A percentile compares a stretch with the other conserved stretches of the same genome.
phyloP scores from a whole-genome alignment of 2,888 invertebrate species.

The Napeogenes sylphis region DNA sequence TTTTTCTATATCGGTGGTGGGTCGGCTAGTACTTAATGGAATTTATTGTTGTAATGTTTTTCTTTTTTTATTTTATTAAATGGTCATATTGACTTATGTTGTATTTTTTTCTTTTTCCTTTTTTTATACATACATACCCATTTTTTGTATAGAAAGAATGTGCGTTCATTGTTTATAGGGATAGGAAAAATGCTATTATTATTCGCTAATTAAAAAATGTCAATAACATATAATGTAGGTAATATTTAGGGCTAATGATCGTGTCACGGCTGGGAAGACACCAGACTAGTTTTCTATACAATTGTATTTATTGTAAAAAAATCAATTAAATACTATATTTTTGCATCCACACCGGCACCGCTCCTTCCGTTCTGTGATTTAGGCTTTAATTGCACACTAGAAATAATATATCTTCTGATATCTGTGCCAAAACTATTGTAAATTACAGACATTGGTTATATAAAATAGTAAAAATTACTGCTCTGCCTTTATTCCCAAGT shows the following conservation, averaged over 20 bases:
- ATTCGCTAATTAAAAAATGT: constrained; percentile 61
- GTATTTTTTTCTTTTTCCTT: constrained; percentile 46
- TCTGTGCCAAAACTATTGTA: constrained; percentile 66
- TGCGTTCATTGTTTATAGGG: constrained; percentile 27
- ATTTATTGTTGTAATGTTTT: constrained; percentile 45
- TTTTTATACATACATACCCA: constrained; percentile 9
- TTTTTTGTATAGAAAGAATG: constrained; percentile 3
- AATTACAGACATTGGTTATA: constrained; percentile 34
- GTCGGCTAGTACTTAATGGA: constrained; percentile 55
- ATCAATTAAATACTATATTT: constrained; percentile 56
- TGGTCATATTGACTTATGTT: constrained; percentile 57
- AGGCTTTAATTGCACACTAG: constrained; percentile 64
- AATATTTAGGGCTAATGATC: constrained; percentile 44
- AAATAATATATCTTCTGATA: constrained; percentile 46
- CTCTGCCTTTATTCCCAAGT: constrained; percentile 29
- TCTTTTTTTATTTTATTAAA: constrained; percentile 69
- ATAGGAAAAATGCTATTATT: constrained; percentile 54
- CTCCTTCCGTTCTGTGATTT: constrained; percentile 73
- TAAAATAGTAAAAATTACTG: constrained; percentile 26
- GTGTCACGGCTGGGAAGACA: constrained; percentile 39
- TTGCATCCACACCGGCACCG: constrained; percentile 67
- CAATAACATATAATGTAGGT: constrained; percentile 53
- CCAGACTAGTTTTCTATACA: constrained; percentile 48
- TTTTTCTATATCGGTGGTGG: constrained; percentile 52
- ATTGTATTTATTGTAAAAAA: constrained; percentile 46